Conservation (phyloP, 2,797 vertebrate genomes). For the Rallus crepitans region DNA sequence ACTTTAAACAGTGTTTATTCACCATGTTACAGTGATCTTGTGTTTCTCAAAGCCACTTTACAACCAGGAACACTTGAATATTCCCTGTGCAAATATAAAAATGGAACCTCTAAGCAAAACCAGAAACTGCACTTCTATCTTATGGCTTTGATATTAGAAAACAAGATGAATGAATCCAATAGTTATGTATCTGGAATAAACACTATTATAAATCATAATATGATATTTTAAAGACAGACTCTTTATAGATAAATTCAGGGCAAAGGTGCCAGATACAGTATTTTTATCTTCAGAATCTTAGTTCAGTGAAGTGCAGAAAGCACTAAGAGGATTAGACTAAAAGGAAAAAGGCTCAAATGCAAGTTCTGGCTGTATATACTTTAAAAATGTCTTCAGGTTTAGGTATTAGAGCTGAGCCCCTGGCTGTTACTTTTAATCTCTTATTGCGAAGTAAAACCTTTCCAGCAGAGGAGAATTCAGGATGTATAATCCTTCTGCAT, state of each 20-base stretch:
- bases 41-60: background rate
- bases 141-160: background rate
- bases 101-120: background rate
- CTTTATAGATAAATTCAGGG: conserved; percentile 37
- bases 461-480: conserved; percentile 77
- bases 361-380: conserved; percentile 24
- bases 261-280: conserved; percentile 2
- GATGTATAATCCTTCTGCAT: conserved; percentile 69
- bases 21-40: background rate
- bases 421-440: conserved; percentile 75
- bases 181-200: background rate
- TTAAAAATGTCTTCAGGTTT: conserved; percentile 62
- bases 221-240: background rate
- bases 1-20: background rate
- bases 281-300: conserved; percentile 51
- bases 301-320: conserved; percentile 60
- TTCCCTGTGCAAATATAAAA: background rate
- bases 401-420: conserved; percentile 71
- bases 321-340: conserved; percentile 79
- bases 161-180: background rate
- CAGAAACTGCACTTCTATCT: background rate
- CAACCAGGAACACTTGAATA: background rate
- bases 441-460: conserved; percentile 75
- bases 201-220: background rate
- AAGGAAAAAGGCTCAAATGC: conserved; percentile 39